Evolutionary conservation across 2,113 vertebrate species (phyloP).

Genomic region (Cettia cetti): DNA sequence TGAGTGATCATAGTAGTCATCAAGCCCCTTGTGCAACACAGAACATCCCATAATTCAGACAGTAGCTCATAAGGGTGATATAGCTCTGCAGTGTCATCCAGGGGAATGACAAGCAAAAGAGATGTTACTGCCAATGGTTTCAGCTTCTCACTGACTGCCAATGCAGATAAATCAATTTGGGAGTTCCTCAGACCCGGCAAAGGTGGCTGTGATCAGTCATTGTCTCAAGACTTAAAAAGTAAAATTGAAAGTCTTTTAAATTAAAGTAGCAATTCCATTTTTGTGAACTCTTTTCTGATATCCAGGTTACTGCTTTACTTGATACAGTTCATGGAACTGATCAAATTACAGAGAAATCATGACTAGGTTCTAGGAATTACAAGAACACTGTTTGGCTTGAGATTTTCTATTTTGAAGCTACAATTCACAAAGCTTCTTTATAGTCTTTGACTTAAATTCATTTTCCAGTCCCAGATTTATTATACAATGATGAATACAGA

Average conservation of each 20-base stretch:
- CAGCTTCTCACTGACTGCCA: background rate
- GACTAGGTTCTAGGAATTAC: background rate
- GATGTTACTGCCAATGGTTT: background rate
- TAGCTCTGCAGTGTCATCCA: background rate
- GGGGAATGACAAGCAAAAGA: background rate
- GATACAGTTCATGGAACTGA: background rate
- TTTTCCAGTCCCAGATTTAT: background rate
- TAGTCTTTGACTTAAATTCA: background rate
- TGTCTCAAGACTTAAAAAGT: background rate
- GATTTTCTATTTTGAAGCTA: background rate
- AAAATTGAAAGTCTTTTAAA: background rate
- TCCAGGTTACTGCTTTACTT: background rate
- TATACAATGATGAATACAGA: background rate
- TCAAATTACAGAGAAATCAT: background rate
- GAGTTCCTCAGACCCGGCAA: background rate
- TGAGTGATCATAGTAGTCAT: background rate
- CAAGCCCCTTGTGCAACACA: background rate
- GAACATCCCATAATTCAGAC: background rate
- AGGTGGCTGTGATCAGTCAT: fast-evolving
- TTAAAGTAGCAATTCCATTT: background rate
- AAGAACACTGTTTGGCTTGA: background rate
- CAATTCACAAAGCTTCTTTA: background rate
- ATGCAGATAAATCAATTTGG: fast-evolving
- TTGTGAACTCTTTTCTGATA: background rate
- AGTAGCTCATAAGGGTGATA: background rate